These are phyloP conservation scores for Setophaga petechia DNA, from an alignment of 2,113 vertebrate genomes.

Conservation along the genomic window DNA sequence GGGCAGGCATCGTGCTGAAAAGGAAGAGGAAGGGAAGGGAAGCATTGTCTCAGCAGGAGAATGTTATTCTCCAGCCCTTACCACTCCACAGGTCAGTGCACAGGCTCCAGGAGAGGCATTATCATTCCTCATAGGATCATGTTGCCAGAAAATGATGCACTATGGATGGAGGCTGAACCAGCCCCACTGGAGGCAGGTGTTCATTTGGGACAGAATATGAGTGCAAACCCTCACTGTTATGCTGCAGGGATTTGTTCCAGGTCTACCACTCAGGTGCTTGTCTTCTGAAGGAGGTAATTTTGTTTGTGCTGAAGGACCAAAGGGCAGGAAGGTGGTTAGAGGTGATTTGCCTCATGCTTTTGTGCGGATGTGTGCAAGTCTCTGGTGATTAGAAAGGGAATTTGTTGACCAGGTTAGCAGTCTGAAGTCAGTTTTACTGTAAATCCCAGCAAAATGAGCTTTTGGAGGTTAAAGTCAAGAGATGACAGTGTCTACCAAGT, in stretches of 20 bases:
- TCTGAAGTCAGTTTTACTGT: background rate
- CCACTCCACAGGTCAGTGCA: background rate
- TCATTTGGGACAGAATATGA: background rate
- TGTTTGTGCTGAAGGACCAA: background rate
- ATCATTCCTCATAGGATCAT: background rate
- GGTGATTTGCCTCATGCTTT: background rate
- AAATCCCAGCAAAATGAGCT: background rate
- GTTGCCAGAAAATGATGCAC: background rate
- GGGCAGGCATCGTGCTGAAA: fast-evolving
- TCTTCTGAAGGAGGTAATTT: background rate
- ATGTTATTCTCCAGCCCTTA: background rate
- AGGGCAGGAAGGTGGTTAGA: background rate
- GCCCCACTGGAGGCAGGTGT: background rate
- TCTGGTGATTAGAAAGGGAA: background rate
- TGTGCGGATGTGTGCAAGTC: background rate
- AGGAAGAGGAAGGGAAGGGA: background rate
- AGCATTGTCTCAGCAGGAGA: background rate
- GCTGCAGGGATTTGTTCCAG: background rate
- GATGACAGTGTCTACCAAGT: background rate
- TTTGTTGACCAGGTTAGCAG: background rate
- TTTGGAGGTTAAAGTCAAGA: background rate
- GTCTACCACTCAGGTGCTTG: background rate
- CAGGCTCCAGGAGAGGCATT: fast-evolving
- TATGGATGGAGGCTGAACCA: fast-evolving
- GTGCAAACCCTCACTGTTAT: background rate